Percentiles rank a stretch among this genome's conserved stretches.
Evolutionary conservation across 2,113 vertebrate genomes (phyloP).

Genomic region (Bostrychus sinensis): DNA sequence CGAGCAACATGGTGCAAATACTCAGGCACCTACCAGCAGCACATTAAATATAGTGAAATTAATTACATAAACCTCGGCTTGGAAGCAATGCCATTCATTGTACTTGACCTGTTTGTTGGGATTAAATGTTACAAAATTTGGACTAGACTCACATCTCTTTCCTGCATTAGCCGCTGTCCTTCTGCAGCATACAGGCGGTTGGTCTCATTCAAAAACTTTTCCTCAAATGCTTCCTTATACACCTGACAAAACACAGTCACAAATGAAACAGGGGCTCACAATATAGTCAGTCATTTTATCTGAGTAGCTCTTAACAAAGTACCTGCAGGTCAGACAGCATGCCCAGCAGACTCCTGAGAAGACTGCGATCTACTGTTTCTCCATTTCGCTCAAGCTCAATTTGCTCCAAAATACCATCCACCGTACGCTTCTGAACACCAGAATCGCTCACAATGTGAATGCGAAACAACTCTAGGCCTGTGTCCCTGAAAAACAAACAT

Average conservation of each 20-base stretch:
- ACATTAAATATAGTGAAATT: conserved; percentile 1
- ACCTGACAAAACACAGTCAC: conserved; percentile 77
- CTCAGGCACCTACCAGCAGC: conserved; percentile 62
- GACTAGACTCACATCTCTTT: conserved; percentile 88
- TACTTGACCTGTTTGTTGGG: neutral
- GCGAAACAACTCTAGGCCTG: conserved; percentile 95
- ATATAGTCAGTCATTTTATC: neutral
- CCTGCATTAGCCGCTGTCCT: conserved; percentile 97
- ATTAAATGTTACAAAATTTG: neutral
- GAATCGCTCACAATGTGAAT: conserved; percentile 96
- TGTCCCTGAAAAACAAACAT: conserved; percentile 84
- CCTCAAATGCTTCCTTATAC: conserved; percentile 98
- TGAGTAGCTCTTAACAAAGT: conserved; percentile 9
- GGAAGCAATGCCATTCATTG: neutral
- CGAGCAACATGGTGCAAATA: conserved; percentile 98
- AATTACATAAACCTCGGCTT: neutral
- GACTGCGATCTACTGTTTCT: conserved; percentile 94
- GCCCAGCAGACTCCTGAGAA: conserved; percentile 94
- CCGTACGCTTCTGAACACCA: conserved; percentile 95
- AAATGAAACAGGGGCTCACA: neutral
- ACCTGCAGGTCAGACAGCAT: conserved; percentile 99
- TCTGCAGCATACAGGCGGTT: conserved; percentile 95
- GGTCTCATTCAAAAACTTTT: conserved; percentile 95
- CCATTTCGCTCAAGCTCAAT: conserved; percentile 96
- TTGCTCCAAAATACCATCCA: conserved; percentile 95